Base-by-base conservation (phyloP, 2,797 vertebrate genomes). In the Streptopelia turtur region DNA sequence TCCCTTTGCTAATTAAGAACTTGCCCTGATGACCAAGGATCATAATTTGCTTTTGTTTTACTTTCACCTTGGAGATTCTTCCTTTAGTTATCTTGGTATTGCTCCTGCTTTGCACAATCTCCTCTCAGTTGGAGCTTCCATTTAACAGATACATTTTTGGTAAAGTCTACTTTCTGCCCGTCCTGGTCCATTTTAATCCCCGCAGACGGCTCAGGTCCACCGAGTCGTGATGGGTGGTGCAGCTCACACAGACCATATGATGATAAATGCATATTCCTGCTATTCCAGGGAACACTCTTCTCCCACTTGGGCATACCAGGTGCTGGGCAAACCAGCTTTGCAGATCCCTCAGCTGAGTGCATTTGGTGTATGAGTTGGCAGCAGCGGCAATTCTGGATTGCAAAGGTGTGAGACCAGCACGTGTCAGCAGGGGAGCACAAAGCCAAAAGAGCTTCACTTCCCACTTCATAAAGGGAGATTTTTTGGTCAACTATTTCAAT, bases 271-370 rank as follows among this genome's bases (percentile, higher is more conserved):
- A 30, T 16, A 25, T 37, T 74, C 28, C 61, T 70, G 45, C 71
- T 69, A 33, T 31, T 37, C 6, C 56, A 57, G 31, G 30, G 21
- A 77, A 47, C 25, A 6, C 24, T 43, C 14, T 33, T 69, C 21
- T 53, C 66, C 31, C 25, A 43, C 18, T 13, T 2, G 2, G 60
- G 52, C 23, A 43, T 41, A 4, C 20, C 24, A 1, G 0, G 24
- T 39, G 39, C 18, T 61, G 64, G 77, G 30, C 45, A 83, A 87
- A 75, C 6, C 75, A 71, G 13, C 50, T 71, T 47, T 80, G 20
- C 41, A 35, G 22, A n/a, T 14, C 14, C 16, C 24, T 77, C 50
- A 49, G 49, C 70, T 39, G 37, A 56, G 41, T 63, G 30, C 39
- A 59, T 45, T n/a, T 64, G 71, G 13, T 9, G 31, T 18, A 4